Base-by-base conservation (phyloP, 2,113 vertebrate species). In the Poicephalus meyeri region DNA sequence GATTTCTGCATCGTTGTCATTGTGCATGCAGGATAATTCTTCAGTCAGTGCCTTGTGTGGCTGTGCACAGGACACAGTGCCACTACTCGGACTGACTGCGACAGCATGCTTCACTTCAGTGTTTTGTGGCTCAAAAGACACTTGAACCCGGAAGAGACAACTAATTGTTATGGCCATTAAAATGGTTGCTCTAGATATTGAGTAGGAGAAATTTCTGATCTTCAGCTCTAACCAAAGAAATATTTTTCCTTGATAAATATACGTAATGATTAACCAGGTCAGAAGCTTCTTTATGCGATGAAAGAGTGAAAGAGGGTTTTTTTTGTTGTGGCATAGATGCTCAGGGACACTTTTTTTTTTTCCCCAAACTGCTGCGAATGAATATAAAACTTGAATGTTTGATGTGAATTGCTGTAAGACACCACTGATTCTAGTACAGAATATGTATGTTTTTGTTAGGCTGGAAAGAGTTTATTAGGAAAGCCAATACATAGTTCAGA, bases 11-110 rank as follows among this genome's bases (percentile, higher is more conserved):
- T 2, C 12, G 28, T 46, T 47, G 31, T 4, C 16, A 24, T 53
- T 7, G 50, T 65, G 71, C n/a, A 33, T 49, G 56, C 2, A 0
- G 73, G 33, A 7, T 3, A 71, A 53, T 41, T n/a, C 24, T 74
- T 41, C 41, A 65, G n/a, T 39, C 47, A 25, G 3, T 2, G 24
- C 41, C 60, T 6, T 37, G 26, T 39, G 74, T 56, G 82, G 65
- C 72, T 76, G 60, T 73, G 17, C 14, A 4, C 4, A n/a, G 55
- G 42, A 41, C 0, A 1, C 4, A 6, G 1, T 15, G 55, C n/a
- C 2, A 8, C 42, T 61, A 0, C 53, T 56, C 10, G 4, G 56
- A 24, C 49, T 80, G 42, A 15, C 73, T 53, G 70, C 24, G 41
- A 24, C 39, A 69, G 39, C 31, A 10, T 28, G 47, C 39, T 35